Conservation (phyloP, 2,888 invertebrate species). For the Himalopsyche japonica region DNA sequence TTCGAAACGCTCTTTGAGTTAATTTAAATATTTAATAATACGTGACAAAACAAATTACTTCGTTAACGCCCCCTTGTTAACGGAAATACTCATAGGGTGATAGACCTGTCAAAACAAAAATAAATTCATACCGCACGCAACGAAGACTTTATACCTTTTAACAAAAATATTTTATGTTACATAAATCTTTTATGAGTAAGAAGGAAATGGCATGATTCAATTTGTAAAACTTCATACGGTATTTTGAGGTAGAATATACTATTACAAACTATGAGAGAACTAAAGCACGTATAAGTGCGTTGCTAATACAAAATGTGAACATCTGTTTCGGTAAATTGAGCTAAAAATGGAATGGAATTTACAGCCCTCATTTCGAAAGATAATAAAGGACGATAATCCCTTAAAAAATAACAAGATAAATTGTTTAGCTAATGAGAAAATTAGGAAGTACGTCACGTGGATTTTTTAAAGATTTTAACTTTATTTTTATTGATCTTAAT, state of each 20-base stretch:
- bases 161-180: background rate
- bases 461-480: too few species aligned
- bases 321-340: slow-evolving; percentile 15
- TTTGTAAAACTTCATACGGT: background rate
- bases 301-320: slow-evolving; percentile 16
- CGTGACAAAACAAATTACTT: slow-evolving; percentile 25
- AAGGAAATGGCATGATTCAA: background rate
- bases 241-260: background rate
- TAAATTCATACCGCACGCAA: background rate
- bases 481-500: too few species aligned
- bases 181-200: background rate
- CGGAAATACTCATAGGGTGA: background rate
- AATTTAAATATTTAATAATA: slow-evolving; percentile 9
- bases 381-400: background rate
- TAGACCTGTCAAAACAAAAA: background rate
- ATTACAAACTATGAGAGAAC: background rate
- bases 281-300: background rate
- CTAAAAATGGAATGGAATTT: slow-evolving; percentile 17
- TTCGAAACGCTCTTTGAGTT: background rate
- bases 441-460: background rate
- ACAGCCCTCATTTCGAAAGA: background rate
- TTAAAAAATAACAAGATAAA: background rate
- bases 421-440: background rate
- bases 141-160: background rate
- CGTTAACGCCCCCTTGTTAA: slow-evolving; percentile 28